phyloP scores from a whole-genome alignment of 2,888 invertebrate genomes.

The Andrena bicolor region DNA sequence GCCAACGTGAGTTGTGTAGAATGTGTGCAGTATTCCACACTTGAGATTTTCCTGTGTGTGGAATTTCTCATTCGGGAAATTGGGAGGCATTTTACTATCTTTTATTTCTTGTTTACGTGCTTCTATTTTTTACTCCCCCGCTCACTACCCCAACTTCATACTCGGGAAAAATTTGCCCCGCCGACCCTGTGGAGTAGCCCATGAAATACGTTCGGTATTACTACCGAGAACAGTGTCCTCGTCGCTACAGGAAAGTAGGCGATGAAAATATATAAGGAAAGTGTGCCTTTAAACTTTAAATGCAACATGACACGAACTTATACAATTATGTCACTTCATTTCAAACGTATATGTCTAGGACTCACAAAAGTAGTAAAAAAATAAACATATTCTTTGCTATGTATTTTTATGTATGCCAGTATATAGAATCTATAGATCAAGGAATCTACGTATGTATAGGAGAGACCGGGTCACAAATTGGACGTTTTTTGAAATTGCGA shows the following conservation, averaged over 20 bases:
- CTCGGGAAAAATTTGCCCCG: too few species aligned
- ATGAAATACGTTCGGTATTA: constrained; percentile 57
- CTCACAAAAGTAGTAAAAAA: not conserved
- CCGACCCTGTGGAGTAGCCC: constrained; percentile 27
- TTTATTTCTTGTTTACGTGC: too few species aligned
- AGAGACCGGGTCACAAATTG: too few species aligned
- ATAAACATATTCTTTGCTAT: not conserved
- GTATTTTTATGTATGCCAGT: not conserved
- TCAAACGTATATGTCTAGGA: not conserved
- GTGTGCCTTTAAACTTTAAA: constrained; percentile 7
- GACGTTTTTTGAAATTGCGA: too few species aligned
- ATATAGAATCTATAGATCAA: not conserved
- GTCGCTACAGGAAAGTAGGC: constrained; percentile 2
- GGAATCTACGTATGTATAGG: too few species aligned
- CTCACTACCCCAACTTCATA: too few species aligned
- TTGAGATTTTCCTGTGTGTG: too few species aligned
- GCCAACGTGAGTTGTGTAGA: too few species aligned
- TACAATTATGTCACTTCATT: not conserved
- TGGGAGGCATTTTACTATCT: too few species aligned
- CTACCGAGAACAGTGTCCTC: constrained; percentile 34
- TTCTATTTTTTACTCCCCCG: too few species aligned
- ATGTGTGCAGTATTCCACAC: too few species aligned
- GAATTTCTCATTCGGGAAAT: too few species aligned
- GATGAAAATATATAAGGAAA: constrained; percentile 8
- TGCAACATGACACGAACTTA: not conserved